Evolutionary conservation across 1,140 invertebrate species (phyloP).

Genomic region (Brachystomella parvula): DNA sequence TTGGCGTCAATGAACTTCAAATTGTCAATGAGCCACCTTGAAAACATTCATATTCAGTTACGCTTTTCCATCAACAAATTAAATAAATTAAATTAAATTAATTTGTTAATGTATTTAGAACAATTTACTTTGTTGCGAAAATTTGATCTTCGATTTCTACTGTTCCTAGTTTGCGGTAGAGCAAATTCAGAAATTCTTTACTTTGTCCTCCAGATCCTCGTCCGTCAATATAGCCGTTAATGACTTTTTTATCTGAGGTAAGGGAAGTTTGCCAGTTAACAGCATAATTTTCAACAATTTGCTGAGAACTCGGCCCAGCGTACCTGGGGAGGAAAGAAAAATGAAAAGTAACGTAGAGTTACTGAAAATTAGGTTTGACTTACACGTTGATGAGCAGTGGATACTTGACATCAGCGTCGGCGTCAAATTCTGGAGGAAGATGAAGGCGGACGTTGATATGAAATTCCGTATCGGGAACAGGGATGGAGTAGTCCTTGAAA

Average conservation of each 20-base stretch:
- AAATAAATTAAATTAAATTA: too few relatives aligned
- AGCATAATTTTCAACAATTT: conserved; percentile 66
- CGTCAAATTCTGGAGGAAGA: conserved; percentile 62
- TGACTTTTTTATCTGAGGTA: conserved; percentile 69
- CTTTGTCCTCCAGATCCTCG: conserved; percentile 78
- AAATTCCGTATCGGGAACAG: conserved; percentile 54
- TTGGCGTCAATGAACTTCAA: conserved; percentile 60
- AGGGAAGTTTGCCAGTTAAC: conserved; percentile 76
- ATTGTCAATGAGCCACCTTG: conserved; percentile 53
- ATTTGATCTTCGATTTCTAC: conserved; percentile 56
- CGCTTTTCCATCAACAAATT: too few relatives aligned
- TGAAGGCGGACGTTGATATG: conserved; percentile 59
- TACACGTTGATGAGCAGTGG: conserved; percentile 79
- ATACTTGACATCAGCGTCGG: conserved; percentile 62
- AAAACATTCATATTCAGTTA: too few relatives aligned
- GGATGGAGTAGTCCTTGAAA: conserved; percentile 54
- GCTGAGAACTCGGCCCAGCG: conserved; percentile 74
- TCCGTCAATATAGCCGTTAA: conserved; percentile 81
- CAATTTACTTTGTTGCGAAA: conserved; percentile 43
- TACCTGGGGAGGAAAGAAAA: conserved; percentile 52
- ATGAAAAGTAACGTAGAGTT: not conserved
- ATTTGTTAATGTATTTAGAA: not conserved
- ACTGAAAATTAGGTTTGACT: conserved; percentile 45
- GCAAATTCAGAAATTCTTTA: conserved; percentile 67
- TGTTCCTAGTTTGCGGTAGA: conserved; percentile 78